phyloP scores from a whole-genome alignment of 1,140 invertebrate genomes.

The Mamestra configurata region DNA sequence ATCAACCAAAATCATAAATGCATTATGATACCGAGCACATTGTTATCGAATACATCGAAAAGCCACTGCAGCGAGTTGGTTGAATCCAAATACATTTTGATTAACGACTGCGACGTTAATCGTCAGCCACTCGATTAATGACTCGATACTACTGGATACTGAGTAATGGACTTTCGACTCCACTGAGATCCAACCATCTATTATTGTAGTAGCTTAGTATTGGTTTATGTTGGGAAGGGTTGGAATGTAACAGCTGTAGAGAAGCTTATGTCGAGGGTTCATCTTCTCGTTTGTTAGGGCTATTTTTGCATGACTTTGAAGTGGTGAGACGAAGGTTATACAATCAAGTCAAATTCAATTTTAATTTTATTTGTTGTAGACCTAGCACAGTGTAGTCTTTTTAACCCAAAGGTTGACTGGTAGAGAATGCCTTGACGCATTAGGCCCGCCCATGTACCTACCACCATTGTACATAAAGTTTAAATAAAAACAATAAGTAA shows the following conservation, averaged over 20 bases:
- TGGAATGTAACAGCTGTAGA: not conserved
- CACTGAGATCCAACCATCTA: constrained; percentile 41
- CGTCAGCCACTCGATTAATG: constrained; percentile 36
- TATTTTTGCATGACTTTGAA: too few species aligned
- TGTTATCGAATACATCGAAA: not conserved
- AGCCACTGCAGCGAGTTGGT: constrained; percentile 19
- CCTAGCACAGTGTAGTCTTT: too few species aligned
- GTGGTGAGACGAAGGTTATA: too few species aligned
- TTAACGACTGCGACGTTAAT: constrained; percentile 45
- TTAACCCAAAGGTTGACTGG: too few species aligned
- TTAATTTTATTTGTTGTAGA: too few species aligned
- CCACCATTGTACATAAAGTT: too few species aligned
- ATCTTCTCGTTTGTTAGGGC: too few species aligned
- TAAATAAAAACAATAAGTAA: too few species aligned
- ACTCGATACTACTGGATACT: constrained; percentile 48
- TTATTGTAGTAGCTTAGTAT: constrained; percentile 41
- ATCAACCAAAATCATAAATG: constrained; percentile 7
- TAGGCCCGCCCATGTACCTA: too few species aligned
- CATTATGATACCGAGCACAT: not conserved
- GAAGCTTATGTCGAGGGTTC: too few species aligned
- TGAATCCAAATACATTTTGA: constrained; percentile 45
- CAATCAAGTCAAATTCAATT: too few species aligned
- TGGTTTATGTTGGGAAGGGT: not conserved
- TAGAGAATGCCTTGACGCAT: too few species aligned
- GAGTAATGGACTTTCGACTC: constrained; percentile 45